These are phyloP conservation scores for Temnothorax longispinosus DNA, from an alignment of 1,140 invertebrate genomes.

Conservation along the genomic window DNA sequence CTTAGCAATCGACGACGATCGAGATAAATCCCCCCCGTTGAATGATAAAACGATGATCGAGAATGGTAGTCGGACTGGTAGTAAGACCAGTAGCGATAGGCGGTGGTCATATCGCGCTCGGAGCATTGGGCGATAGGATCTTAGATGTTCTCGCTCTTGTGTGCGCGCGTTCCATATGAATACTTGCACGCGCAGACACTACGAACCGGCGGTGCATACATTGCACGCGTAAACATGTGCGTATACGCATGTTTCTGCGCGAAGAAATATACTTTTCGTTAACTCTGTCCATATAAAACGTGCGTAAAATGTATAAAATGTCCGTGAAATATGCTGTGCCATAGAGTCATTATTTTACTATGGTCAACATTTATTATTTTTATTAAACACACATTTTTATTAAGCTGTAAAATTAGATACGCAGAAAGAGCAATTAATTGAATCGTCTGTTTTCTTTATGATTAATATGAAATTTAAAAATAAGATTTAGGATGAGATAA, in stretches of 20 bases:
- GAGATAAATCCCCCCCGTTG: conserved; percentile 81
- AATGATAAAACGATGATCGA: conserved; percentile 78
- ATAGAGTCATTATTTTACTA: background rate
- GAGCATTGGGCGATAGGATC: conserved; percentile 77
- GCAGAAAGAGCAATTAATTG: background rate
- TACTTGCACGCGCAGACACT: conserved; percentile 32
- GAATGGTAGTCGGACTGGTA: conserved; percentile 68
- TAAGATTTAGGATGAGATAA: background rate
- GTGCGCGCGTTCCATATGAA: conserved; percentile 43
- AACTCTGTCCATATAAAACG: background rate
- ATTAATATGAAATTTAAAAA: background rate
- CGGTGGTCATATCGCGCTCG: conserved; percentile 81
- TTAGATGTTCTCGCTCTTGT: conserved; percentile 68
- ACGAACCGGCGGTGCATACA: background rate
- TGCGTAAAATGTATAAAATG: background rate
- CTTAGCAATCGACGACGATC: conserved; percentile 67
- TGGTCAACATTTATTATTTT: background rate
- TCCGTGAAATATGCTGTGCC: background rate
- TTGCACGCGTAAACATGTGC: background rate
- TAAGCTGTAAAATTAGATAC: background rate
- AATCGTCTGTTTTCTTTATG: background rate
- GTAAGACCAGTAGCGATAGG: conserved; percentile 83
- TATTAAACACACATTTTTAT: background rate
- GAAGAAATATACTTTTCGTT: background rate
- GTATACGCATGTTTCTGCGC: conserved; percentile 4